Conservation (phyloP, 2,888 invertebrate genomes). For the Asteroscopus sphinx region DNA sequence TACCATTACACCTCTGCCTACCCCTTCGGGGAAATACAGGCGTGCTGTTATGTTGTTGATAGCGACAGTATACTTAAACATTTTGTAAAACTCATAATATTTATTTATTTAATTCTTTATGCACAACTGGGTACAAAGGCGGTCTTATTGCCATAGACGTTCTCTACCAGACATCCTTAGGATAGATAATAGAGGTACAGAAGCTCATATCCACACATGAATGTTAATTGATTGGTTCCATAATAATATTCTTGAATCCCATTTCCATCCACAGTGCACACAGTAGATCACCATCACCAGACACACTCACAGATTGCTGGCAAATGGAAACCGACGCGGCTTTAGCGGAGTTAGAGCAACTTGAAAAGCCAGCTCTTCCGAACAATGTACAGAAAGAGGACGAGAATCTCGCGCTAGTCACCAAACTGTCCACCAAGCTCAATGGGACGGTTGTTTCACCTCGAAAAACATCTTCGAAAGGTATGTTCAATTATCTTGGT, state of each 20-base stretch:
- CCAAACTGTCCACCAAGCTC: constrained; percentile 72
- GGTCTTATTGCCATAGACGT: too few species aligned
- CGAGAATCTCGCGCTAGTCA: constrained; percentile 49
- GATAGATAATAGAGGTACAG: too few species aligned
- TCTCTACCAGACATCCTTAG: too few species aligned
- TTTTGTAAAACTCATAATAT: too few species aligned
- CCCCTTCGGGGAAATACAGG: too few species aligned
- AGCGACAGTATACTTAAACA: too few species aligned
- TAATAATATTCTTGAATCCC: background rate
- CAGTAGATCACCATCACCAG: constrained; percentile 80
- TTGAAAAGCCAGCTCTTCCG: constrained; percentile 60
- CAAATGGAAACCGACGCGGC: constrained; percentile 81
- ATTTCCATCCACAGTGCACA: constrained; percentile 68
- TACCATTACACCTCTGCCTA: too few species aligned
- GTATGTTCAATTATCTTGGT: constrained; percentile 52
- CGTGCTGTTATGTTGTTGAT: too few species aligned
- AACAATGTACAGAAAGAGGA: constrained; percentile 44
- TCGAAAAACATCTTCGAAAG: constrained; percentile 73
- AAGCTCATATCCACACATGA: too few species aligned
- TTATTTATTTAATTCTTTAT: too few species aligned
- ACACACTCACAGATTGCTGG: constrained; percentile 67
- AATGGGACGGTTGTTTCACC: constrained; percentile 77
- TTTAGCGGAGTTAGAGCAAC: constrained; percentile 64
- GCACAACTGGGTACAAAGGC: too few species aligned
- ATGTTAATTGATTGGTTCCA: too few species aligned